Evolutionary conservation across 2,888 invertebrate genomes (phyloP).

Genomic region (Dynastes grantii): DNA sequence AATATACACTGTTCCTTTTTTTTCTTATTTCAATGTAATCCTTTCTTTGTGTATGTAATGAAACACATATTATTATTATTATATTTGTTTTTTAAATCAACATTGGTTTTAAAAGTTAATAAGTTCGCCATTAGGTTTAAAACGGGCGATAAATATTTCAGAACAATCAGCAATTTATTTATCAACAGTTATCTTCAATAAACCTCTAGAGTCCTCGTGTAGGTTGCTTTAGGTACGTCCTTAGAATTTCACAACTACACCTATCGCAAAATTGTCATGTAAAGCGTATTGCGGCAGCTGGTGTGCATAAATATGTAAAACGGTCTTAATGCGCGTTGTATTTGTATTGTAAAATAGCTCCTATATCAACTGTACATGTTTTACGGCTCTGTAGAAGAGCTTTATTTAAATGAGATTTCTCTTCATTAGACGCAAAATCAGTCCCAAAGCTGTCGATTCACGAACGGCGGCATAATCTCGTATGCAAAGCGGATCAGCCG

Average conservation of each 20-base stretch:
- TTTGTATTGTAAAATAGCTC: slow-evolving; percentile 17
- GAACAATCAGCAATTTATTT: no score
- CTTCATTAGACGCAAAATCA: slow-evolving; percentile 57
- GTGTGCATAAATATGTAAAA: slow-evolving; percentile 10
- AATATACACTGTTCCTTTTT: no score
- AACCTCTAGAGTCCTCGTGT: no score
- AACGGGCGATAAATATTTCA: no score
- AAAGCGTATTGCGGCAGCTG: not conserved
- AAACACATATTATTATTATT: no score
- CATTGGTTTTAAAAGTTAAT: no score
- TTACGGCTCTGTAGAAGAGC: slow-evolving; percentile 50
- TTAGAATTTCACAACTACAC: not conserved
- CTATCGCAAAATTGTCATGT: not conserved
- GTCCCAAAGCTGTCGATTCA: slow-evolving; percentile 56
- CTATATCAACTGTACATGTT: slow-evolving; percentile 51
- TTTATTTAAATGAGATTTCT: slow-evolving; percentile 57
- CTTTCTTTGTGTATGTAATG: no score
- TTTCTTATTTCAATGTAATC: no score
- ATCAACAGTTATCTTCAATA: no score
- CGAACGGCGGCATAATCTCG: slow-evolving; percentile 55
- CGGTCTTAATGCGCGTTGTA: not conserved
- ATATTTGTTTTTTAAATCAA: no score
- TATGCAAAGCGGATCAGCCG: slow-evolving; percentile 47
- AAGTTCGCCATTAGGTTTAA: no score
- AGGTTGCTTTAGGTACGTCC: no score